Percentiles rank a stretch among this genome's conserved stretches.
Evolutionary conservation across 2,797 vertebrate genomes (phyloP).

Genomic region (Myotis findleyi): DNA sequence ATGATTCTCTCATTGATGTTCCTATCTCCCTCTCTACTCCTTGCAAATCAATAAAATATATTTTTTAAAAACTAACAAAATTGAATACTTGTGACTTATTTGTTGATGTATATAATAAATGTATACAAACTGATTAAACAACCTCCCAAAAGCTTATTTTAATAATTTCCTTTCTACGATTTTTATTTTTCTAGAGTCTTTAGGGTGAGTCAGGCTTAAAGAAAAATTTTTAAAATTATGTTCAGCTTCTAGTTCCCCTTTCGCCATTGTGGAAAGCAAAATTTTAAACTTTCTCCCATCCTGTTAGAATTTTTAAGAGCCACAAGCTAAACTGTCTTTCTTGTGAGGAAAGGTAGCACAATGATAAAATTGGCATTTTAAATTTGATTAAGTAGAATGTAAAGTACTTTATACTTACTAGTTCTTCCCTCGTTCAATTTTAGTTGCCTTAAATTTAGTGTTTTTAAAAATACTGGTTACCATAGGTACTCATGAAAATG

Average conservation of each 20-base stretch:
- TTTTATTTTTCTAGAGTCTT: conserved; percentile 2
- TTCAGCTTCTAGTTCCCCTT: conserved; percentile 10
- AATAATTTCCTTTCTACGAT: not conserved
- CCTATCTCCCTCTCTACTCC: too few relatives aligned
- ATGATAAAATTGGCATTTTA: not conserved
- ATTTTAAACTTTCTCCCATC: not conserved
- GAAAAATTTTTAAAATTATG: not conserved
- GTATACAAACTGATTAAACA: not conserved
- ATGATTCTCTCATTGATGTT: too few relatives aligned
- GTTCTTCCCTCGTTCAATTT: conserved; percentile 69
- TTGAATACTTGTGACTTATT: not conserved
- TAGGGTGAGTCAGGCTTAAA: not conserved
- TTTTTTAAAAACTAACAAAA: not conserved
- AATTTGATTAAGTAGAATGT: conserved; percentile 55
- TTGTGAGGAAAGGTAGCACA: conserved; percentile 7
- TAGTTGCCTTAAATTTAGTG: conserved; percentile 79
- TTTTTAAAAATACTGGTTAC: conserved; percentile 79
- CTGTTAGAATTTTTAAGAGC: not conserved
- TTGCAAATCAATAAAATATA: too few relatives aligned
- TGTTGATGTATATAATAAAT: not conserved
- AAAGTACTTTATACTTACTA: conserved; percentile 73
- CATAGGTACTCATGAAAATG: conserved; percentile 80
- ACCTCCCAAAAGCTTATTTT: not conserved
- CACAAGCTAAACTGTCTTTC: not conserved
- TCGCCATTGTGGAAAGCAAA: conserved; percentile 12